Conservation (phyloP, 2,888 invertebrate genomes). For the Cataglyphis livida region DNA sequence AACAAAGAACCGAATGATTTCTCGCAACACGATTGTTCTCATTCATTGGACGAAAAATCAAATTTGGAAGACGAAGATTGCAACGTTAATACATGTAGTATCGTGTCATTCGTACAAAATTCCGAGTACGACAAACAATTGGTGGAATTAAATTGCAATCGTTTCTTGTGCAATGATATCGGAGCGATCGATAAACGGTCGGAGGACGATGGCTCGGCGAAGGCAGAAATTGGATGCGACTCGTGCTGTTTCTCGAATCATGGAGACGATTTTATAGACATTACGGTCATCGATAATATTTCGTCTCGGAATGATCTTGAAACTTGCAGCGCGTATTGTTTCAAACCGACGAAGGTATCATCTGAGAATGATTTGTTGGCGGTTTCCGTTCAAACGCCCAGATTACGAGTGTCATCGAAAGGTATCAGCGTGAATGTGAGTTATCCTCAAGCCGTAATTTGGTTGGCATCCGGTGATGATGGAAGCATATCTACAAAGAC, state of each 20-base stretch:
- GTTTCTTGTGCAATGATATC: background rate
- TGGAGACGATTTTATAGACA: background rate
- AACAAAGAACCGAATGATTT: background rate
- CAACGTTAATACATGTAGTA: background rate
- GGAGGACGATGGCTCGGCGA: background rate
- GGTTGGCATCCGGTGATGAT: conserved; percentile 1
- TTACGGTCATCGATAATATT: conserved; percentile 4
- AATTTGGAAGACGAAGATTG: background rate
- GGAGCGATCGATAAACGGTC: background rate
- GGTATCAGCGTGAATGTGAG: conserved; percentile 29
- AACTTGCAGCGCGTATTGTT: background rate
- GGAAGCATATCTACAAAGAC: background rate
- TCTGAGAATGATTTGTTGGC: conserved; percentile 4
- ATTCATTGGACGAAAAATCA: background rate
- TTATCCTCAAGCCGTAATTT: background rate
- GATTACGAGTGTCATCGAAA: conserved; percentile 37
- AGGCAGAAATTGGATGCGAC: background rate
- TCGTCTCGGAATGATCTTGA: background rate
- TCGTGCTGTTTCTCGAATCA: background rate
- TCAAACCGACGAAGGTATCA: background rate
- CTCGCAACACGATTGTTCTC: background rate
- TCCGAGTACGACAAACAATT: conserved; percentile 37
- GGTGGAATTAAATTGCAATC: conserved; percentile 34
- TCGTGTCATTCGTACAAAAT: conserved; percentile 25
- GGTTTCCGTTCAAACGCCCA: conserved; percentile 39